A percentile compares a stretch with the other conserved stretches of the same genome.
Evolutionary conservation across 2,113 vertebrate species (phyloP).

Genomic region (Forbesichthys papilliferus): DNA sequence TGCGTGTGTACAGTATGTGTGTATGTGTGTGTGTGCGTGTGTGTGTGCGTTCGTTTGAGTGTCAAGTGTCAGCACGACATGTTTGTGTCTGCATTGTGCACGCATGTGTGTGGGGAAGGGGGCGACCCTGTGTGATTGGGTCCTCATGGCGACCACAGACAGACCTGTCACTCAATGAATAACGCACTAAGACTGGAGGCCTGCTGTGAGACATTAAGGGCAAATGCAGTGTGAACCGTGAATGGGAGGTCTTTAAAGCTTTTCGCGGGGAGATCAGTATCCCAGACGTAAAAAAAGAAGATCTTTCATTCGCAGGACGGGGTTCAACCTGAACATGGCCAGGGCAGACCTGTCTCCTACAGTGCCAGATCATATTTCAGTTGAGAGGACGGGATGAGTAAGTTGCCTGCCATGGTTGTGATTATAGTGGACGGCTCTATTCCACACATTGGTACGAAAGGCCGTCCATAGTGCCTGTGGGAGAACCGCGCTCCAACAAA

Average conservation of each 20-base stretch:
- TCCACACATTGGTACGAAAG: too few species aligned
- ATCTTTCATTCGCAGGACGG: constrained; percentile 72
- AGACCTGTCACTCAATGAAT: constrained; percentile 78
- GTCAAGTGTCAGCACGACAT: constrained; percentile 15
- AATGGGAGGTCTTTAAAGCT: constrained; percentile 73
- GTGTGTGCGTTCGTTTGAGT: neutral
- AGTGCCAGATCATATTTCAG: constrained; percentile 55
- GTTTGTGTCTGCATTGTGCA: constrained; percentile 42
- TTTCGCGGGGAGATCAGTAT: constrained; percentile 67
- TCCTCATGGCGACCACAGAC: constrained; percentile 65
- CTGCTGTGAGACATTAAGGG: constrained; percentile 79
- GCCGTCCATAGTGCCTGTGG: too few species aligned
- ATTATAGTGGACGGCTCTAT: constrained; percentile 37
- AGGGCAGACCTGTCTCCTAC: constrained; percentile 24
- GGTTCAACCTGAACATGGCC: constrained; percentile 61
- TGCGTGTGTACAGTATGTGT: neutral
- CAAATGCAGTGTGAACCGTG: constrained; percentile 77
- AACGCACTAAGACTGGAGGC: constrained; percentile 64
- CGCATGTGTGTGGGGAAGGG: constrained; percentile 29
- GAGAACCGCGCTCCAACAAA: too few species aligned
- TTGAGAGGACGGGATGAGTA: constrained; percentile 46
- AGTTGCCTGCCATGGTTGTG: constrained; percentile 41
- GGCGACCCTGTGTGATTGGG: constrained; percentile 49
- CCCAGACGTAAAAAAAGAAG: constrained; percentile 73
- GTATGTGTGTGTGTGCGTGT: constrained; percentile 1